phyloP scores from a whole-genome alignment of 2,888 invertebrate genomes.

The Xanthorhoe designata region DNA sequence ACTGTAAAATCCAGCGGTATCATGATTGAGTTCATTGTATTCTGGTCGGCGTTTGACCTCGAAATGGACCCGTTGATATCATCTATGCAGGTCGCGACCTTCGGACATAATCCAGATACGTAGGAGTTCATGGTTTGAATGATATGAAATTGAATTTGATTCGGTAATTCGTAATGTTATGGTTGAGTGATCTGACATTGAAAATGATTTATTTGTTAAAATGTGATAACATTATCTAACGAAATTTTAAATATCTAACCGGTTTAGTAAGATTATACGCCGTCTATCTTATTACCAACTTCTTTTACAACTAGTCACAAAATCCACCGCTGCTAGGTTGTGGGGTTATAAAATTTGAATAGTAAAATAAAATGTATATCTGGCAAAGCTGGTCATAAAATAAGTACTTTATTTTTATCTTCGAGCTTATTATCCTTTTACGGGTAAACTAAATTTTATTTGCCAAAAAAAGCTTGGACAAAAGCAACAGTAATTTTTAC shows the following conservation, averaged over 20 bases:
- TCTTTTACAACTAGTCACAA: constrained; percentile 6
- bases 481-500: constrained; percentile 11
- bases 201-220: constrained; percentile 25
- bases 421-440: constrained; percentile 16
- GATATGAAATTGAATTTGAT: constrained; percentile 61
- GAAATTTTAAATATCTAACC: neutral
- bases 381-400: constrained; percentile 9
- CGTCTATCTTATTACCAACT: constrained; percentile 1
- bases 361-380: constrained; percentile 9
- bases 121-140: constrained; percentile 51
- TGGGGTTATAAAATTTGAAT: constrained; percentile 15
- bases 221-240: neutral
- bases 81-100: constrained; percentile 71
- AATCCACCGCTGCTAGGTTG: constrained; percentile 5
- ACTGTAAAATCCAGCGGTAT: constrained; percentile 29
- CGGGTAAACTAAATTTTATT: constrained; percentile 8
- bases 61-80: constrained; percentile 64
- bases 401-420: constrained; percentile 18
- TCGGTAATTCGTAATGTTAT: constrained; percentile 50
- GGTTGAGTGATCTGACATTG: constrained; percentile 38
- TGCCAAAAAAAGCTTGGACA: constrained; percentile 15
- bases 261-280: neutral
- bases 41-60: constrained; percentile 57
- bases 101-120: constrained; percentile 65
- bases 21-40: constrained; percentile 45